phyloP scores from a whole-genome alignment of 1,140 invertebrate genomes.

The Drosophila serrata region DNA sequence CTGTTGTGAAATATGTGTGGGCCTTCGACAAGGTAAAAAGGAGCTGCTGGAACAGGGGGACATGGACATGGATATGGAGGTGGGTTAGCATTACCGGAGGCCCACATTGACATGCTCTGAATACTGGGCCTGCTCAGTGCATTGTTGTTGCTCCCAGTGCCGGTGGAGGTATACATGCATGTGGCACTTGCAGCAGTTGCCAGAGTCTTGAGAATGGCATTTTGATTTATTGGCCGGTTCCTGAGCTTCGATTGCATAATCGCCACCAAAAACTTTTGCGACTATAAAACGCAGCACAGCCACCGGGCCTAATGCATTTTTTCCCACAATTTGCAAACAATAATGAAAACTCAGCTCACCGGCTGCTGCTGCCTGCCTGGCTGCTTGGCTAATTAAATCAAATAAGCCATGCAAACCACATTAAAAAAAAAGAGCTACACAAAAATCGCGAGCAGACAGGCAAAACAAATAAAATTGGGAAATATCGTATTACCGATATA shows the following conservation, averaged over 20 bases:
- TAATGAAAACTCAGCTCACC: slow-evolving; percentile 65
- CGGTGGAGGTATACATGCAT: slow-evolving; percentile 33
- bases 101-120: slow-evolving; percentile 81
- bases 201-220: slow-evolving; percentile 75
- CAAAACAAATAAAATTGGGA: slow-evolving; percentile 50
- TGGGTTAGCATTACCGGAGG: slow-evolving; percentile 70
- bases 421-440: slow-evolving; percentile 27
- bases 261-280: slow-evolving; percentile 31
- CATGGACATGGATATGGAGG: background rate
- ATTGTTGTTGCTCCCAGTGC: slow-evolving; percentile 41
- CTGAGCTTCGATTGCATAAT: slow-evolving; percentile 65
- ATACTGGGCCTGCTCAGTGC: slow-evolving; percentile 47
- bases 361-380: slow-evolving; percentile 30
- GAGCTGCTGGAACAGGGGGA: background rate
- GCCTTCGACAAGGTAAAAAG: slow-evolving; percentile 25
- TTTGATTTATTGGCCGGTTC: slow-evolving; percentile 81
- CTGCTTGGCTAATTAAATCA: slow-evolving; percentile 72
- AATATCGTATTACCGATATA: slow-evolving; percentile 34
- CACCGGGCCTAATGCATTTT: slow-evolving; percentile 62
- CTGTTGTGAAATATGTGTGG: slow-evolving; percentile 25
- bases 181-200: slow-evolving; percentile 65
- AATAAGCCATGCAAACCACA: slow-evolving; percentile 63
- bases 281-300: slow-evolving; percentile 62
- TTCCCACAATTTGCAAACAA: slow-evolving; percentile 83
- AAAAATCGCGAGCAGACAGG: slow-evolving; percentile 44